These are phyloP conservation scores for Brachycybe producta DNA, from an alignment of 2,888 invertebrate genomes.

Conservation along the genomic window DNA sequence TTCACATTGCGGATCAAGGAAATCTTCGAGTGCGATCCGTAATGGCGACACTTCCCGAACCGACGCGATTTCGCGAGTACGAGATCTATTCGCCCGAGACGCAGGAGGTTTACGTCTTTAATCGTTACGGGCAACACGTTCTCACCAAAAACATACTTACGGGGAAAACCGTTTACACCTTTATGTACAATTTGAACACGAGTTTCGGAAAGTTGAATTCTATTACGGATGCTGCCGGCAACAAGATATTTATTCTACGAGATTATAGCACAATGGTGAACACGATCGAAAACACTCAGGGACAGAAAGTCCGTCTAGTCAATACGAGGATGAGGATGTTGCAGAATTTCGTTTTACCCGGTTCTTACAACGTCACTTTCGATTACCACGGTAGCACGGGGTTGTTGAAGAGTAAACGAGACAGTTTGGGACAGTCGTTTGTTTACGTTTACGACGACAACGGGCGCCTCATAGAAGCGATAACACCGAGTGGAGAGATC, in stretches of 20 bases:
- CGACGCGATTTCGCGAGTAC: constrained; percentile 70
- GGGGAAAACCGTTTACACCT: constrained; percentile 80
- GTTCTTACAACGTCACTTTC: constrained; percentile 85
- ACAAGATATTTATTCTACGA: constrained; percentile 36
- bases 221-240: constrained; percentile 80
- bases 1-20: constrained; percentile 86
- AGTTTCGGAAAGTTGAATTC: constrained; percentile 88
- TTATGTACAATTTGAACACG: constrained; percentile 91
- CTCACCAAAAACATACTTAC: constrained; percentile 90
- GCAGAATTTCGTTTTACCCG: constrained; percentile 77
- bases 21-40: constrained; percentile 28
- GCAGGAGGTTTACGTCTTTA: constrained; percentile 85
- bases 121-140: constrained; percentile 71
- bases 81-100: constrained; percentile 86
- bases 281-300: constrained; percentile 86
- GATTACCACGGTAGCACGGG: constrained; percentile 86
- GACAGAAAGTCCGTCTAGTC: constrained; percentile 73
- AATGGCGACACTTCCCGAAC: constrained; percentile 59
- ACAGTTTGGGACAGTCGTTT: constrained; percentile 68
- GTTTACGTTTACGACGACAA: constrained; percentile 92
- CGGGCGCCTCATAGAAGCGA: constrained; percentile 76
- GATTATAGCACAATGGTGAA: constrained; percentile 43
- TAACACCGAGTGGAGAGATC: constrained; percentile 89
- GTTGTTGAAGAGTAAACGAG: constrained; percentile 71
- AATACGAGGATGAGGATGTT: constrained; percentile 89